Conservation (phyloP, 2,888 invertebrate species). For the Yponomeuta plumbellus region DNA sequence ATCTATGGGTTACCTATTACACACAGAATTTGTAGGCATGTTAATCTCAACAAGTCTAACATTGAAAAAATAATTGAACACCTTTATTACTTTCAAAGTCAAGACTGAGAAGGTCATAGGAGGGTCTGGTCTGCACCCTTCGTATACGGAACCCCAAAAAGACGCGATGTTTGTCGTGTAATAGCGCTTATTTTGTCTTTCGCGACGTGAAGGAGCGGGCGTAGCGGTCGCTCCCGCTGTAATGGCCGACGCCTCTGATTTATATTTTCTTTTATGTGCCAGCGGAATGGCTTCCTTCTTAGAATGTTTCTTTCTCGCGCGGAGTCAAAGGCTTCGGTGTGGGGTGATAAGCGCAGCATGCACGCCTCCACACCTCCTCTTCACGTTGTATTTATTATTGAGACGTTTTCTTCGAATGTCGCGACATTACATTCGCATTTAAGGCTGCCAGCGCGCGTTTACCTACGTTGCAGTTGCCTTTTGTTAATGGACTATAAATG, state of each 20-base stretch:
- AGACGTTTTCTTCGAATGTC: constrained; percentile 10
- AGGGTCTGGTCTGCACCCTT: too few species aligned
- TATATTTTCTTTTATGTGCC: constrained; percentile 71
- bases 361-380: neutral
- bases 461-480: neutral
- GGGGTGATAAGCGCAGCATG: constrained; percentile 4
- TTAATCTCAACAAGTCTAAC: too few species aligned
- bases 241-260: constrained; percentile 68
- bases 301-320: constrained; percentile 49
- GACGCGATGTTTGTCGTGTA: constrained; percentile 49
- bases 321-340: constrained; percentile 24
- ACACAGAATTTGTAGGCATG: too few species aligned
- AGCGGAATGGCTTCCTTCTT: constrained; percentile 61
- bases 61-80: too few species aligned
- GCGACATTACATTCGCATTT: neutral
- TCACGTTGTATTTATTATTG: constrained; percentile 25
- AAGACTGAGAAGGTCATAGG: too few species aligned
- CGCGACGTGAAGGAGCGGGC: constrained; percentile 55
- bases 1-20: too few species aligned
- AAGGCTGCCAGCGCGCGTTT: neutral
- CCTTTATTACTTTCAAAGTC: too few species aligned
- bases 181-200: constrained; percentile 65
- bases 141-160: neutral
- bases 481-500: neutral
- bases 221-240: constrained; percentile 57